Conservation (phyloP, 2,797 vertebrate species). For the Myotis planiceps region DNA sequence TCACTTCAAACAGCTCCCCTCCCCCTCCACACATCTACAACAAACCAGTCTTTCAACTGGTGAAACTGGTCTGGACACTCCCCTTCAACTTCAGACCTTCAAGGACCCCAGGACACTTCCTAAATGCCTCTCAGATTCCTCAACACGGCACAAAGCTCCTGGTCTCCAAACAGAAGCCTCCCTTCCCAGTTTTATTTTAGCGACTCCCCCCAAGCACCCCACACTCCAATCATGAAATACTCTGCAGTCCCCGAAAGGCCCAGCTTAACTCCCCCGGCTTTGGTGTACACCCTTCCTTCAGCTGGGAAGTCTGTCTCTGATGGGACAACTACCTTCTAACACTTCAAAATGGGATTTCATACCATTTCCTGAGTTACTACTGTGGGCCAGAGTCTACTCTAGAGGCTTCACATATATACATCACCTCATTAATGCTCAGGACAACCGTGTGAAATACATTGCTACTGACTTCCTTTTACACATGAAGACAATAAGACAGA, state of each 20-base stretch:
- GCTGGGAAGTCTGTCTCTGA: not conserved
- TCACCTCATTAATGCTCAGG: not conserved
- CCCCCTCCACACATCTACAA: not conserved
- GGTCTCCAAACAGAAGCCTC: not conserved
- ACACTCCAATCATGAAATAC: not conserved
- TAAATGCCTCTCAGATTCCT: not conserved
- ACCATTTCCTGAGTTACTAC: not conserved
- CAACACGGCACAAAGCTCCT: not conserved
- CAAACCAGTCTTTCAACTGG: not conserved
- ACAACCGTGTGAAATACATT: not conserved
- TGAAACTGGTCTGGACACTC: not conserved
- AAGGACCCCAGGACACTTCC: not conserved
- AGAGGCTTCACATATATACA: not conserved
- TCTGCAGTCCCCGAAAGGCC: not conserved
- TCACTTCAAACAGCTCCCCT: not conserved
- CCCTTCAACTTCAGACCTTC: not conserved
- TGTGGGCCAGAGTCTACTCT: not conserved
- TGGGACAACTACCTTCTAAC: not conserved
- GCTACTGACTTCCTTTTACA: constrained; percentile 49
- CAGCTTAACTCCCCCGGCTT: not conserved
- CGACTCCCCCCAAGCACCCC: not conserved
- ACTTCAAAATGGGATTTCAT: not conserved
- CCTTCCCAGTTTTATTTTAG: not conserved
- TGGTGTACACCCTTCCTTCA: not conserved
- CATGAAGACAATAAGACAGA: not conserved